A percentile compares a stretch with the other conserved stretches of the same genome.
phyloP scores from a whole-genome alignment of 1,140 invertebrate genomes.

The Atta cephalotes region DNA sequence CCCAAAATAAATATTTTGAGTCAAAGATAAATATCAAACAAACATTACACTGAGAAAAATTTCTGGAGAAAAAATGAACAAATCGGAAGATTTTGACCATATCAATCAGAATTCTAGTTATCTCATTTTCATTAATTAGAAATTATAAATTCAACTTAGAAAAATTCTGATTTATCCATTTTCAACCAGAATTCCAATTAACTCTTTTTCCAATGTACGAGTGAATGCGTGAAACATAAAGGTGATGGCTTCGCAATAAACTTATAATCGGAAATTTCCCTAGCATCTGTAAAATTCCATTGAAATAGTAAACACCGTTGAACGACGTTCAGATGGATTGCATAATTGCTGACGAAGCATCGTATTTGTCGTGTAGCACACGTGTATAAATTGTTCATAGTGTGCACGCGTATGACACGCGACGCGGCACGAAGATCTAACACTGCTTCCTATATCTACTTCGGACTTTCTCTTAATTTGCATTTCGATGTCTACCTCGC shows the following conservation, averaged over 20 bases:
- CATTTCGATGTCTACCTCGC: conserved; percentile 59
- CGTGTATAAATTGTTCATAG: conserved; percentile 1
- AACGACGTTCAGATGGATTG: conserved; percentile 42
- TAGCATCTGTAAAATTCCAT: conserved; percentile 56
- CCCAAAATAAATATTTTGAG: not conserved
- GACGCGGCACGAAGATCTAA: conserved; percentile 19
- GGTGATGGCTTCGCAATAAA: conserved; percentile 9
- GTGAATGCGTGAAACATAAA: not conserved
- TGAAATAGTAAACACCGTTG: conserved; percentile 51
- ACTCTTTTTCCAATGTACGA: not conserved
- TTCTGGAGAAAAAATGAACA: too few species aligned
- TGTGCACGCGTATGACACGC: conserved; percentile 46
- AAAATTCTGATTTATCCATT: too few species aligned
- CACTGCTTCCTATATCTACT: conserved; percentile 47
- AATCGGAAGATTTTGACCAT: too few species aligned
- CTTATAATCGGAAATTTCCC: conserved; percentile 35
- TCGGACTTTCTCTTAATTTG: conserved; percentile 75
- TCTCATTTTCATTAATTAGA: too few species aligned
- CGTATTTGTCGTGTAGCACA: conserved; percentile 11
- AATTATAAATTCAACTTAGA: too few species aligned
- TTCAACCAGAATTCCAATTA: too few species aligned
- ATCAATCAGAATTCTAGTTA: too few species aligned
- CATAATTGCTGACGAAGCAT: conserved; percentile 56
- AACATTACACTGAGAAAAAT: too few species aligned
- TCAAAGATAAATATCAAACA: conserved; percentile 13